Evolutionary conservation across 2,113 vertebrate species (phyloP).

Genomic region (Tricholaema leucomelas): DNA sequence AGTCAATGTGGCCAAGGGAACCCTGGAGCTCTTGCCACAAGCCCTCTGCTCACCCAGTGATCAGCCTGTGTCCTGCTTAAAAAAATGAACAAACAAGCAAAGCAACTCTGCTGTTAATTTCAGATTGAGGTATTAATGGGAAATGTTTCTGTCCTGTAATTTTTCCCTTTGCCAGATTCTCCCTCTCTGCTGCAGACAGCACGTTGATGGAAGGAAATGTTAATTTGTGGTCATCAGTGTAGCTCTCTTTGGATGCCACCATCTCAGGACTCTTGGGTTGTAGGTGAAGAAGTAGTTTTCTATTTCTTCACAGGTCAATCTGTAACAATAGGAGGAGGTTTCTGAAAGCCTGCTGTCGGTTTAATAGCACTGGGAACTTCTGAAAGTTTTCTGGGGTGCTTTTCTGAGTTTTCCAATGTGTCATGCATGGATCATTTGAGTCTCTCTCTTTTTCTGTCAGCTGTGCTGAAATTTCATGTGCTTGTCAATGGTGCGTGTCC

Average conservation of each 20-base stretch:
- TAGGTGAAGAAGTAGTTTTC: background rate
- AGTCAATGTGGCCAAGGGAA: background rate
- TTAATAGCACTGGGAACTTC: background rate
- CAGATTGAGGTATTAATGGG: background rate
- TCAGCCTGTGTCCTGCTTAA: background rate
- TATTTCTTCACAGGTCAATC: background rate
- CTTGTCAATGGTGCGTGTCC: conserved; percentile 19
- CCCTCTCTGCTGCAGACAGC: background rate
- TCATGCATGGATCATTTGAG: background rate
- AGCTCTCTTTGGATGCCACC: background rate
- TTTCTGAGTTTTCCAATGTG: background rate
- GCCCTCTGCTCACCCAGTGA: background rate
- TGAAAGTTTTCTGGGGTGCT: background rate
- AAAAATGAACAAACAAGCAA: background rate
- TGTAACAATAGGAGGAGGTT: background rate
- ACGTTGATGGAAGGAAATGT: background rate
- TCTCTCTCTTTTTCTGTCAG: background rate
- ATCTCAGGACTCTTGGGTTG: background rate
- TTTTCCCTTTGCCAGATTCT: background rate
- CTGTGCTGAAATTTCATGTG: background rate
- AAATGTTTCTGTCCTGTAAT: background rate
- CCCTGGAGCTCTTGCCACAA: background rate
- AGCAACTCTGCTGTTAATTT: background rate
- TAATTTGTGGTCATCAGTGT: background rate
- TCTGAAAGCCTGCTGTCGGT: background rate